phyloP scores from a whole-genome alignment of 2,797 vertebrate species.

The Melanotaenia parkinsoni region DNA sequence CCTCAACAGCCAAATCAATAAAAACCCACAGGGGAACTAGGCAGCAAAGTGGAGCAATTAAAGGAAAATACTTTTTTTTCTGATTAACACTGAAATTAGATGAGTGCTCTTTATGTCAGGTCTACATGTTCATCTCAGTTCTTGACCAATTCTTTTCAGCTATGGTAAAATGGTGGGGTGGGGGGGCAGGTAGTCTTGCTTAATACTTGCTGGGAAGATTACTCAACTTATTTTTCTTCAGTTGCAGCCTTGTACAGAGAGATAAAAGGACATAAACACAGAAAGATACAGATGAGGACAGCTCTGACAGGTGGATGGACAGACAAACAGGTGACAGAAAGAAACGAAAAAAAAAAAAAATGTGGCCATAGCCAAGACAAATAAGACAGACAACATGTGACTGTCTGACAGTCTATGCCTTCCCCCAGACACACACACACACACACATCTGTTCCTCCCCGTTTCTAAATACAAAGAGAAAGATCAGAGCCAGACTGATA shows the following conservation, averaged over 20 bases:
- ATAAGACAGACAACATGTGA: constrained; percentile 56
- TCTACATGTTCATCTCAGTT: constrained; percentile 9
- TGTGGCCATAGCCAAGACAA: constrained; percentile 45
- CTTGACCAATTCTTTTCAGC: constrained; percentile 8
- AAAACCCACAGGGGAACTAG: constrained; percentile 56
- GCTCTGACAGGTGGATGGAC: constrained; percentile 62
- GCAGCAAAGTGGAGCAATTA: constrained; percentile 62
- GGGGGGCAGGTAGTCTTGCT: constrained; percentile 3
- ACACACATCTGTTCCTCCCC: constrained; percentile 67
- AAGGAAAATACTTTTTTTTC: constrained; percentile 57
- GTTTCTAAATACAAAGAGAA: constrained; percentile 64
- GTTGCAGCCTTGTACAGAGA: constrained; percentile 14
- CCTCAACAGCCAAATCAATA: constrained; percentile 75
- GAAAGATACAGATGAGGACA: constrained; percentile 35
- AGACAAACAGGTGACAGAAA: constrained; percentile 57
- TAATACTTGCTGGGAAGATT: constrained; percentile 6
- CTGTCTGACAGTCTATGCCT: constrained; percentile 41
- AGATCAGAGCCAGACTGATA: constrained; percentile 70
- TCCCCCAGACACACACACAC: constrained; percentile 18
- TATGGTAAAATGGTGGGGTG: background rate
- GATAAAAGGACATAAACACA: constrained; percentile 31
- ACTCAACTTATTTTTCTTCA: constrained; percentile 24
- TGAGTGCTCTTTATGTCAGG: constrained; percentile 5
- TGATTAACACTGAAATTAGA: constrained; percentile 40
- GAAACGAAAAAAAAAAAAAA: constrained; percentile 34